Base-by-base conservation (phyloP, 1,140 invertebrate species). In the Ceratitis capitata region DNA sequence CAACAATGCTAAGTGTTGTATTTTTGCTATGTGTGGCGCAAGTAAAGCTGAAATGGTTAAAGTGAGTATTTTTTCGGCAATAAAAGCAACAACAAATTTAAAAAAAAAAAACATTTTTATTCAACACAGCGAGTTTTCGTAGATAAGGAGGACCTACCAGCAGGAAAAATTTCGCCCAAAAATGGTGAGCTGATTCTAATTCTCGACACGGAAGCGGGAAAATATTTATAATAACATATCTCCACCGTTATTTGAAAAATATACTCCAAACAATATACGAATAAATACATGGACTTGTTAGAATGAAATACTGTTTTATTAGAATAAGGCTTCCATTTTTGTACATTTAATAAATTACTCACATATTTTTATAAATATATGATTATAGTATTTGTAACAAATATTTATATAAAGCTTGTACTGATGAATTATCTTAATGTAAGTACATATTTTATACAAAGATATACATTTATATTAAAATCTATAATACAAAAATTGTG, bases 31-130 rank as follows among this genome's bases (percentile, higher is more conserved):
- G 4, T 94, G 95, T 85, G 98, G 98, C 6, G 94, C 93, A 64
- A 94, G 95, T 5, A 99, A 99, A 92, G 96, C 97, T n/a, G 95
- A 96, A 32, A 96, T 98, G 89, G 92, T 99, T 0, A 96, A 98
- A 94, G 91, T 92, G 12, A 84, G 85, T 78, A n/a, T 26, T 53
- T n/a, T n/a, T n/a, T n/a, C n/a, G 49, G 10, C 47, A 45, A 69
- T 1, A 19, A 69, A 19, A 19, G 26, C 61, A 39, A 19, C 53
- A 45, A 82, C 32, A 69, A 35, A 35, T 39, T 32, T 4, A 69
- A 35, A 12, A 19, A 53, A 53, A 12, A 53, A 14, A 5, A n/a
- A 47, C 78, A 2, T n/a, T 61, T 69, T 82, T 1, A 10, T 26
- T 85, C 14, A 42, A 19, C 82, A 58, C 51, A 87, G 87, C 47